Conservation (phyloP, 1,140 invertebrate species). For the Neomicropteryx cornuta region DNA sequence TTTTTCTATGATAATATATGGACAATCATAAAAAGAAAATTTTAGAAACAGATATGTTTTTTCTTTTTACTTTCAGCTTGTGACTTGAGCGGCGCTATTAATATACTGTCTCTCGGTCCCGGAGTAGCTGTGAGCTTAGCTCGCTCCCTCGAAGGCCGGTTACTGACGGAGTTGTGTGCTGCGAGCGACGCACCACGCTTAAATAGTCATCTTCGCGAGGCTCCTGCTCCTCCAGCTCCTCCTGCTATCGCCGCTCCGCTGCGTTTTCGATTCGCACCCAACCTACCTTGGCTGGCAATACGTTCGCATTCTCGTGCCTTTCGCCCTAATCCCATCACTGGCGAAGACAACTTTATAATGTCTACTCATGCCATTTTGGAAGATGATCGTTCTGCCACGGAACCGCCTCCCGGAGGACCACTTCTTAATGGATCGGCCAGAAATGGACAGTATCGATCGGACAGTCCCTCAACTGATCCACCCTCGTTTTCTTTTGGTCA, state of each 20-base stretch:
- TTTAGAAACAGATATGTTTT: conserved; percentile 9
- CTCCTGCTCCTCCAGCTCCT: conserved; percentile 46
- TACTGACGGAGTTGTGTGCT: conserved; percentile 69
- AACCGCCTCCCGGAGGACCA: conserved; percentile 44
- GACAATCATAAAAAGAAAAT: neutral
- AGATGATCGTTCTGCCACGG: conserved; percentile 31
- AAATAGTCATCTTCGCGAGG: conserved; percentile 63
- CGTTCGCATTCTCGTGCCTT: conserved; percentile 84
- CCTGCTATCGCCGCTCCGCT: conserved; percentile 64
- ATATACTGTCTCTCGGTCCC: conserved; percentile 22
- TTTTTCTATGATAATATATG: neutral
- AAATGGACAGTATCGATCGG: conserved; percentile 21
- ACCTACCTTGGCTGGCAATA: conserved; percentile 63
- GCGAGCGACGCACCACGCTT: conserved; percentile 61
- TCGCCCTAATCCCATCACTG: conserved; percentile 51
- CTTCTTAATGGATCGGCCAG: conserved; percentile 38
- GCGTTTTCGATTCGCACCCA: conserved; percentile 60
- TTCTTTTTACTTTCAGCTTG: conserved; percentile 28
- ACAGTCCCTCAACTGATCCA: conserved; percentile 26
- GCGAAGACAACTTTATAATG: conserved; percentile 80
- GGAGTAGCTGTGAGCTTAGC: too few species aligned
- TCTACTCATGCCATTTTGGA: conserved; percentile 74
- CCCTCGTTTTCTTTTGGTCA: conserved; percentile 31
- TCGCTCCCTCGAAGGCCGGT: conserved; percentile 47
- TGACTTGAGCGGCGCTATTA: conserved; percentile 33